Base-by-base conservation (phyloP, 2,797 vertebrate species). In the Orestias chungarensis region DNA sequence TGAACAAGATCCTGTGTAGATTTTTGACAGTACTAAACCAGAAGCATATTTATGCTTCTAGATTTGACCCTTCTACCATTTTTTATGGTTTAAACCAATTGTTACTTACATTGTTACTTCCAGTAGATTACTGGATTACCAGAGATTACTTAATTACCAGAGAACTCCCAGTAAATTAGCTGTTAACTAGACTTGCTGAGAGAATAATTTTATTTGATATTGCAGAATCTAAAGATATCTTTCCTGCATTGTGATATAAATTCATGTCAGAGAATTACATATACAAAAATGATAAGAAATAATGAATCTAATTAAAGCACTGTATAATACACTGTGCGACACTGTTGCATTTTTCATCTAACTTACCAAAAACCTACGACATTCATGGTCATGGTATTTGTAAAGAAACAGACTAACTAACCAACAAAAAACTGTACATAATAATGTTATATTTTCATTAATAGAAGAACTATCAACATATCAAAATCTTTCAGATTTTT, bases 1-100 rank as follows among this genome's bases (percentile, higher is more conserved):
- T 46, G 78, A 74, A 91, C 79, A 73, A 84, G 68, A 78, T 79
- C 79, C 61, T 27, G 78, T 76, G 65, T 43, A 71, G 46, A 85
- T 82, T 62, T 85, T 61, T 59, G 57, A 62, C 62, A 74, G 75
- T 72, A 78, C 65, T 79, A 54, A 66, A 70, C 66, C 69, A 49
- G 68, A 75, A 61, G 84, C 54, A 81, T 65, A 85, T 73, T 20
- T 59, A 35, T 35, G 17, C 52, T 79, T 78, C 82, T 87, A 78
- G 88, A 85, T 82, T 72, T 49, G 66, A 11, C 33, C 25, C 17
- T 69, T 44, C 59, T 80, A 71, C 82, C 75, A 75, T 82, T 66
- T 83, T 66, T 82, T 82, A 70, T 14, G 18, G 43, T 84, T 66
- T 52, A 83, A 76, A 66, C 50, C 73, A 46, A 68, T 80, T 77